Base-by-base conservation (phyloP, 2,113 vertebrate species). In the Gobius niger region DNA sequence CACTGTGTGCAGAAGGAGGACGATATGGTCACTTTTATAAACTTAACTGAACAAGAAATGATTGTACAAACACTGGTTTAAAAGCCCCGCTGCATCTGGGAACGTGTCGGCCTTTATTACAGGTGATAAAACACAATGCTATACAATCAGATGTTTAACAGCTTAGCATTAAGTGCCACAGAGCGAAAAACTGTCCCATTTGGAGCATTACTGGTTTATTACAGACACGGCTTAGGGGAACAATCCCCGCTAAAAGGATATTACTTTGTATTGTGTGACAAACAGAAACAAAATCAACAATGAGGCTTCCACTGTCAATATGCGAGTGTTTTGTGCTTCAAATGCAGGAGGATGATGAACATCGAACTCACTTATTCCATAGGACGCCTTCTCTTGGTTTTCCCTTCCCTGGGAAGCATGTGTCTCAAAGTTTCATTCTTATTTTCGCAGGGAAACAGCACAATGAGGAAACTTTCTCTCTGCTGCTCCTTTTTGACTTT, bases 61-160 rank as follows among this genome's bases (percentile, higher is more conserved):
- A 52, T 9, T 14, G 9, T 16, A 57, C 15, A 51, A 41, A n/a
- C 0, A 44, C 41, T 60, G 7, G 59, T 47, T 10, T 60, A 60
- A 60, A 63, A 34, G 44, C 42, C 8, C 44, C 34, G 15, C 7
- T 67, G 59, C 13, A 67, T 51, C 63, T 34, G 9, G 24, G 34
- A 53, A 50, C 63, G 40, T 24, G 54, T 46, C 41, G 16, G 60
- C 53, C 62, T 46, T 70, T 67, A 68, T 10, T 62, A 40, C 13
- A 72, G 61, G 51, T 65, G 34, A 70, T 75, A 70, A 54, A 73
- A 77, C 52, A n/a, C 56, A 66, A 62, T 47, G 19, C 65, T 68
- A 50, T 14, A 73, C 68, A 63, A 65, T 71, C 51, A 68, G 54
- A 68, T 79, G 15, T 67, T 66, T 66, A 75, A 68, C 57, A 81